These are phyloP conservation scores for Sapajus apella DNA, from an alignment of 2,113 vertebrate species.

Conservation along the genomic window DNA sequence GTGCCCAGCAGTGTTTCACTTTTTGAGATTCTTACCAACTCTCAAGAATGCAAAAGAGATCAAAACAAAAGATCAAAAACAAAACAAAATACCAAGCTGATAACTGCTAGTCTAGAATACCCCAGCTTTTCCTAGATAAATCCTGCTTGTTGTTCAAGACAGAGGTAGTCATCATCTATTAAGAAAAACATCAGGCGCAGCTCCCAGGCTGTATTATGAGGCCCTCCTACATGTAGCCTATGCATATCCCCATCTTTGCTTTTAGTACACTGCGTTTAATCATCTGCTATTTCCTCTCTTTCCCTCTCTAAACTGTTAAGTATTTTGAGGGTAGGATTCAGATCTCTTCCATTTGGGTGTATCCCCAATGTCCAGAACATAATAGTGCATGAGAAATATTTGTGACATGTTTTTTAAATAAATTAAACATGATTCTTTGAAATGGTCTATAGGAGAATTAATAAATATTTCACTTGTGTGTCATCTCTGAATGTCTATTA, in stretches of 20 bases:
- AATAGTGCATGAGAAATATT: not conserved
- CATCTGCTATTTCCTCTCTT: not conserved
- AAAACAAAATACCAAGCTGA: not conserved
- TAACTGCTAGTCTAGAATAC: not conserved
- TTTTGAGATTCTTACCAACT: not conserved
- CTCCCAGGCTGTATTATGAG: not conserved
- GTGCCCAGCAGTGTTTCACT: not conserved
- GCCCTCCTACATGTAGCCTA: not conserved
- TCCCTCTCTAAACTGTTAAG: not conserved
- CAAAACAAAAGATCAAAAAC: too few relatives aligned
- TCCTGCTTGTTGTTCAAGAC: not conserved
- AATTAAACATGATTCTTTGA: constrained; percentile 27
- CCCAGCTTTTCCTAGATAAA: not conserved
- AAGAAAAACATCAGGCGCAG: not conserved
- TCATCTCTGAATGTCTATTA: not conserved
- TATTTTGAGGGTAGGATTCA: not conserved
- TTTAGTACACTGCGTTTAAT: not conserved
- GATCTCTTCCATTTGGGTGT: not conserved
- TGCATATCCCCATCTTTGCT: not conserved
- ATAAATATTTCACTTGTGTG: constrained; percentile 13
- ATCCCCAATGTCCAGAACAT: not conserved
- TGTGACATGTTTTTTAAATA: not conserved
- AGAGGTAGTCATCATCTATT: not conserved
- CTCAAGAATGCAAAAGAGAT: not conserved
- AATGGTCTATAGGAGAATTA: not conserved